phyloP scores from a whole-genome alignment of 2,888 invertebrate genomes.

The Sturmia bella region DNA sequence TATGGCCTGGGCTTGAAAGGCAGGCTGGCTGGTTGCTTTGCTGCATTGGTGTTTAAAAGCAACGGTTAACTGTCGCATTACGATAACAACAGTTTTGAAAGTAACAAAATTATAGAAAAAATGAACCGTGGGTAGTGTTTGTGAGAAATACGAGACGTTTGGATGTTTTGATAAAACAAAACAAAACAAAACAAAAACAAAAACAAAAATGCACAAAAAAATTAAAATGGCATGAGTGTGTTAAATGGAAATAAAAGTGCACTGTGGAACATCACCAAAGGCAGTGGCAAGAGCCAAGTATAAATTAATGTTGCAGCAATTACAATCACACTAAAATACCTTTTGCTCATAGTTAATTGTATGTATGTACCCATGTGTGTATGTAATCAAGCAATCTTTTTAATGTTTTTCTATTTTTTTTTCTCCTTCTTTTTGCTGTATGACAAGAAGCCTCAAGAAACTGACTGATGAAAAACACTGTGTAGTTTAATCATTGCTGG shows the following conservation, averaged over 20 bases:
- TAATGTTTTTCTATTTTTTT: neutral
- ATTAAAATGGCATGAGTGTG: conserved; percentile 26
- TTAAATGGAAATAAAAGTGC: conserved; percentile 12
- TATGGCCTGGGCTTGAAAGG: conserved; percentile 21
- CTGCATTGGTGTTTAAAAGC: conserved; percentile 50
- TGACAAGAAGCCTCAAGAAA: conserved; percentile 49
- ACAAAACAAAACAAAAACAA: too few relatives aligned
- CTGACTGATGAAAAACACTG: conserved; percentile 37
- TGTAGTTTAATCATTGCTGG: conserved; percentile 37
- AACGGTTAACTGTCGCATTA: conserved; percentile 68
- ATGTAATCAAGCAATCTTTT: conserved; percentile 14
- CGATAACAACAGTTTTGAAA: conserved; percentile 53
- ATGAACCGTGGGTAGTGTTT: conserved; percentile 50
- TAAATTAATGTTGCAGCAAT: conserved; percentile 33
- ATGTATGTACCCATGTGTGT: conserved; percentile 5
- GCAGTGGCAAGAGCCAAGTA: neutral
- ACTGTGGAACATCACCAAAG: conserved; percentile 21
- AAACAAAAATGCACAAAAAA: too few relatives aligned
- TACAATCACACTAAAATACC: conserved; percentile 43
- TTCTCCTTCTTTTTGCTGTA: conserved; percentile 5
- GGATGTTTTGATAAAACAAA: conserved; percentile 41
- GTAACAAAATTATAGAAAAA: conserved; percentile 23
- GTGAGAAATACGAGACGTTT: conserved; percentile 53
- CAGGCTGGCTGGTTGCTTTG: conserved; percentile 29
- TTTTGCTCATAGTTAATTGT: conserved; percentile 15